Conservation (phyloP, 2,888 invertebrate species). For the Tiphia femorata region DNA sequence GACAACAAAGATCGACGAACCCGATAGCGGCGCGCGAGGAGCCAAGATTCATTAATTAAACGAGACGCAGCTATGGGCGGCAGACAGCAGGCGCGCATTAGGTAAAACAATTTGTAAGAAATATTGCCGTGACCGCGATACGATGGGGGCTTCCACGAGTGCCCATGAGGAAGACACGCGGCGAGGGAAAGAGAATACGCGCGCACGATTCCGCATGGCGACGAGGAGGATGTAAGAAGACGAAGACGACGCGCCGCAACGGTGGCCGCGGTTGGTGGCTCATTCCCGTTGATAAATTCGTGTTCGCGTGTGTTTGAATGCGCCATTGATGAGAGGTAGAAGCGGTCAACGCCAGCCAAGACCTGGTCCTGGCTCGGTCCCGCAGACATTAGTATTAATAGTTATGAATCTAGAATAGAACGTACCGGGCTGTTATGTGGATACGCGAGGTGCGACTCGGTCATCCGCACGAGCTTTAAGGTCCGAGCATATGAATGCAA, state of each 20-base stretch:
- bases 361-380: slow-evolving; percentile 51
- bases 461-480: slow-evolving; percentile 46
- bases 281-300: slow-evolving; percentile 63
- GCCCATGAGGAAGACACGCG: background rate
- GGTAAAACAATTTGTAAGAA: slow-evolving; percentile 4
- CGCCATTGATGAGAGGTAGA: slow-evolving; percentile 63
- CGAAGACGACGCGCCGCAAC: too few relatives aligned
- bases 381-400: slow-evolving; percentile 66
- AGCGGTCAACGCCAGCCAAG: slow-evolving; percentile 52
- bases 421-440: slow-evolving; percentile 42
- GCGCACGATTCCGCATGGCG: background rate
- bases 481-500: slow-evolving; percentile 36
- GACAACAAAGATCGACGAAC: too few relatives aligned
- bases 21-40: too few relatives aligned
- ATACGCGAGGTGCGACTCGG: slow-evolving; percentile 47
- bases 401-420: slow-evolving; percentile 67
- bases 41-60: too few relatives aligned
- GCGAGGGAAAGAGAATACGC: background rate
- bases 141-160: background rate
- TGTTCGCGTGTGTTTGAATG: slow-evolving; percentile 61
- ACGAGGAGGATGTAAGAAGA: too few relatives aligned
- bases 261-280: background rate
- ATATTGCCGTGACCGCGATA: too few relatives aligned
- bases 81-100: background rate
- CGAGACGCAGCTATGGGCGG: background rate